A percentile compares a stretch with the other conserved stretches of the same genome.
These are phyloP conservation scores for Taeniopygia guttata DNA, from an alignment of 2,797 vertebrate species.

Conservation along the genomic window DNA sequence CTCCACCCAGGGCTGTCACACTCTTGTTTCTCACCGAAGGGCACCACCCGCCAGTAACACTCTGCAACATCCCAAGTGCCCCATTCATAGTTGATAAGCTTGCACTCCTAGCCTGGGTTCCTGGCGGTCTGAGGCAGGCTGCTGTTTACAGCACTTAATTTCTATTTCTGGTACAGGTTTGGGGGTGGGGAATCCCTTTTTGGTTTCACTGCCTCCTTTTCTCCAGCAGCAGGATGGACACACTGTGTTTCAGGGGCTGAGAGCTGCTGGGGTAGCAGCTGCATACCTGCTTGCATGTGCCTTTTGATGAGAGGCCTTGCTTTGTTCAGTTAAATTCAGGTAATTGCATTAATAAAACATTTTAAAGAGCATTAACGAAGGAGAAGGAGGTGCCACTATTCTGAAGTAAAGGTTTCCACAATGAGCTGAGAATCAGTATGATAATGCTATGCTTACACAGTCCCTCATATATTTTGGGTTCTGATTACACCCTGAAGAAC, in stretches of 20 bases:
- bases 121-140: not conserved
- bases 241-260: not conserved
- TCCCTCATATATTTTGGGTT: slow-evolving; percentile 14
- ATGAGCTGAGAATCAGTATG: slow-evolving; percentile 26
- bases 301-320: slow-evolving; percentile 2
- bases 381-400: not conserved
- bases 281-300: not conserved
- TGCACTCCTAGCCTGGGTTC: not conserved
- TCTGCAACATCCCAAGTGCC: not conserved
- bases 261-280: not conserved
- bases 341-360: slow-evolving; percentile 63
- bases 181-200: not conserved
- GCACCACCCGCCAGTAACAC: not conserved
- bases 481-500: slow-evolving; percentile 16
- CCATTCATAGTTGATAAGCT: not conserved
- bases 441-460: slow-evolving; percentile 10
- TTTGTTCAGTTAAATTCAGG: slow-evolving; percentile 18
- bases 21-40: not conserved
- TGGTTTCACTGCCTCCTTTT: not conserved
- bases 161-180: not conserved
- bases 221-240: not conserved
- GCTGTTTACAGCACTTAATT: not conserved
- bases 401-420: slow-evolving; percentile 4
- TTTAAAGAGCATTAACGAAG: slow-evolving; percentile 32
- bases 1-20: not conserved